These are phyloP conservation scores for Folsomia candida DNA, from an alignment of 2,888 invertebrate species.

Conservation along the genomic window DNA sequence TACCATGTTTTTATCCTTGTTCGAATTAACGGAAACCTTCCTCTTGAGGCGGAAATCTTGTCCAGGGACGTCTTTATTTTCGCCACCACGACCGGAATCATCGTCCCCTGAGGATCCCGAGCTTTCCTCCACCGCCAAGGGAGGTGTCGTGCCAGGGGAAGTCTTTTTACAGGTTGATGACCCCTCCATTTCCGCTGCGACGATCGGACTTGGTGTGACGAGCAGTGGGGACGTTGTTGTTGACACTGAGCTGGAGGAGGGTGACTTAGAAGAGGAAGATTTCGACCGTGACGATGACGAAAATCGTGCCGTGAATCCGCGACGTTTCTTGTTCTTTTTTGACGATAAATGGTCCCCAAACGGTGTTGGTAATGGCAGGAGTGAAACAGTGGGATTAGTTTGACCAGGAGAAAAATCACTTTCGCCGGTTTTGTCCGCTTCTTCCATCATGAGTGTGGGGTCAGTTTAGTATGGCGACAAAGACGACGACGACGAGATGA, in stretches of 20 bases:
- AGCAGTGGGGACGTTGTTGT: not conserved
- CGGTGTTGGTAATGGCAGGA: not conserved
- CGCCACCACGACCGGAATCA: not conserved
- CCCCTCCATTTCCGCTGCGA: not conserved
- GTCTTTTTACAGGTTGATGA: too few relatives aligned
- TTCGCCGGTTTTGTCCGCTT: not conserved
- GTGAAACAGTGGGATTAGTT: not conserved
- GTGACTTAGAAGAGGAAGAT: not conserved
- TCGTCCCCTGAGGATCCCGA: not conserved
- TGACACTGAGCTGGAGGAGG: not conserved
- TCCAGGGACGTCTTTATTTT: too few relatives aligned
- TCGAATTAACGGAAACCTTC: not conserved
- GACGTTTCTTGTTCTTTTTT: not conserved
- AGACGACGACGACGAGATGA: too few relatives aligned
- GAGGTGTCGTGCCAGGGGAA: not conserved
- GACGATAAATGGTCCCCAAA: too few relatives aligned
- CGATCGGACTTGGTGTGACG: not conserved
- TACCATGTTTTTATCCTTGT: not conserved
- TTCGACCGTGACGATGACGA: not conserved
- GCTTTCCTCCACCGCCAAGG: not conserved
- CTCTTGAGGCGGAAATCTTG: not conserved
- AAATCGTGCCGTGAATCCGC: not conserved
- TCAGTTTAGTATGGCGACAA: too few relatives aligned
- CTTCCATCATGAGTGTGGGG: too few relatives aligned
- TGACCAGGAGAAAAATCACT: not conserved